Conservation (phyloP, 2,888 invertebrate genomes). For the Callosobruchus maculatus region DNA sequence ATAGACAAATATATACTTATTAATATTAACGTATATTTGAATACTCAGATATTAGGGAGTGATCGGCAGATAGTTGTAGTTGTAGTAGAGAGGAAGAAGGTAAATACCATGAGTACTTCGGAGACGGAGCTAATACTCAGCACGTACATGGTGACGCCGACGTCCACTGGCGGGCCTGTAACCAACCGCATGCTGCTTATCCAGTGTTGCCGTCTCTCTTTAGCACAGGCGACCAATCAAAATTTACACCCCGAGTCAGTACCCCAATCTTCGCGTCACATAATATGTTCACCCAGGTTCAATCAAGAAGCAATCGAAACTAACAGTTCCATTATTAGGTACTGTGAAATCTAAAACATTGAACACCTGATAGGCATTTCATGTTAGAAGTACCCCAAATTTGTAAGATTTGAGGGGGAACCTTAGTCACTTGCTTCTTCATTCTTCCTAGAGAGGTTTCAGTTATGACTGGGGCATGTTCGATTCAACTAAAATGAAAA, state of each 20-base stretch:
- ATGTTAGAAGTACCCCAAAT: too few species aligned
- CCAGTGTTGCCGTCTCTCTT: conserved; percentile 13
- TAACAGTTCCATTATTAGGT: too few species aligned
- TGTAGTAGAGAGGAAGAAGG: conserved; percentile 20
- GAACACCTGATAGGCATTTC: too few species aligned
- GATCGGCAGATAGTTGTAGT: not conserved
- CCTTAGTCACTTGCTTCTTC: not conserved
- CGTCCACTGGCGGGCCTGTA: conserved; percentile 95
- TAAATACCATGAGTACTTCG: conserved; percentile 91
- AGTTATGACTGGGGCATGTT: conserved; percentile 5
- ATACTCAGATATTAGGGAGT: not conserved
- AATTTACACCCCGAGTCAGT: not conserved
- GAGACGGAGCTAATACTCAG: conserved; percentile 97
- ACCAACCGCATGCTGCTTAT: conserved; percentile 45
- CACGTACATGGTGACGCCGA: conserved; percentile 97
- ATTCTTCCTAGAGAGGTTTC: not conserved
- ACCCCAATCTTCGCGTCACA: not conserved
- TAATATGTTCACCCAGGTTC: not conserved
- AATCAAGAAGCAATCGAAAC: not conserved
- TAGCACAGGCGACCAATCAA: not conserved
- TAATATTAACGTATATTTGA: not conserved
- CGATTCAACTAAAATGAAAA: conserved; percentile 27
- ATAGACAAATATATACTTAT: not conserved
- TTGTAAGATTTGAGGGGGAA: too few species aligned
- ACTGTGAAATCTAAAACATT: too few species aligned